phyloP scores from a whole-genome alignment of 1,140 invertebrate genomes.

The Panulirus ornatus region DNA sequence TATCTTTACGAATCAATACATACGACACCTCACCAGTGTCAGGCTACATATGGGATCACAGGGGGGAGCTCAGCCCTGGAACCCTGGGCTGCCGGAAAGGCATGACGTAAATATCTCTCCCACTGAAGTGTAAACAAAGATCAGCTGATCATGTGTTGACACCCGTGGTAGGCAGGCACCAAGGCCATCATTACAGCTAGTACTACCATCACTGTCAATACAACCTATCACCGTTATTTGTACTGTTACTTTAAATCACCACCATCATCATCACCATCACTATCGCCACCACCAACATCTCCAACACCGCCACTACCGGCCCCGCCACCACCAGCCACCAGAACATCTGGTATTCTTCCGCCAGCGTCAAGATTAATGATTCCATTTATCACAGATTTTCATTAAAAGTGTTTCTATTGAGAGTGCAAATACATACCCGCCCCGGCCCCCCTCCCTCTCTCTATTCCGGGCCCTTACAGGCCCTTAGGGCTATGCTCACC shows the following conservation, averaged over 20 bases:
- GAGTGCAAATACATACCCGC: conserved; percentile 13
- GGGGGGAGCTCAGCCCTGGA: no score
- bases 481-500: no score
- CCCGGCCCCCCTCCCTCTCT: neutral
- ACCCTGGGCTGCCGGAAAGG: no score
- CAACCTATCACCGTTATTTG: neutral
- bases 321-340: conserved; percentile 8
- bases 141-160: no score
- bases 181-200: neutral
- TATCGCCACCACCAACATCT: neutral
- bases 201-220: neutral
- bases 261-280: neutral
- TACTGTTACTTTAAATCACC: neutral
- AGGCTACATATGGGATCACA: no score
- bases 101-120: no score
- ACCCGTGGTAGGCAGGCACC: no score
- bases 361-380: conserved; percentile 36
- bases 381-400: conserved; percentile 55
- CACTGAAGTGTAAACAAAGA: no score
- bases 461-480: neutral
- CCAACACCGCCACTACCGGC: neutral
- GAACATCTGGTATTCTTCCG: conserved; percentile 14
- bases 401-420: conserved; percentile 63
- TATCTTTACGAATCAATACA: no score
- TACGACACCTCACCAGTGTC: no score